phyloP scores from a whole-genome alignment of 1,140 invertebrate genomes.

The Polypedilum pembai region DNA sequence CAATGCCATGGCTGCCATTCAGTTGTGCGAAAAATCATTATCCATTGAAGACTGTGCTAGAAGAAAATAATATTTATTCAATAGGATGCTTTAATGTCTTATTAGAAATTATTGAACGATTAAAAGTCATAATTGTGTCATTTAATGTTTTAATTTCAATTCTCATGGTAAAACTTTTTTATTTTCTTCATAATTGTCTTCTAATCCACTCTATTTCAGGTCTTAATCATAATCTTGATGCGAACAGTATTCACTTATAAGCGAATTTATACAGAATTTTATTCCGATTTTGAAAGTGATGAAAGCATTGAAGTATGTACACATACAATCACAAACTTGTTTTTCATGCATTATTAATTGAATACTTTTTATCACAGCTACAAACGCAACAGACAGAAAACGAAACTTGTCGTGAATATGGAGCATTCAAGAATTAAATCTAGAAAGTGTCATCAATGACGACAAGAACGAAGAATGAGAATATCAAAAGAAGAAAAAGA shows the following conservation, averaged over 20 bases:
- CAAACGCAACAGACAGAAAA: not conserved
- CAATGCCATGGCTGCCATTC: not conserved
- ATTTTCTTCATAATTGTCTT: not conserved
- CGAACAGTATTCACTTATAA: not conserved
- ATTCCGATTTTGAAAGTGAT: not conserved
- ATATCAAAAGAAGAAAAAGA: no score
- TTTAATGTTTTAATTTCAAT: not conserved
- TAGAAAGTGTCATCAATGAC: not conserved
- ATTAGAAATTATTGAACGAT: not conserved
- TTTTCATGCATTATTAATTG: not conserved
- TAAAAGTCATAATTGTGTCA: not conserved
- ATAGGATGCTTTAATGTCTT: not conserved
- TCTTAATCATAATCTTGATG: conserved; percentile 19
- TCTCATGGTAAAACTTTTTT: not conserved
- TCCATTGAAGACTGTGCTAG: not conserved
- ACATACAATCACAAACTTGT: not conserved
- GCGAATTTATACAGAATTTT: conserved; percentile 1
- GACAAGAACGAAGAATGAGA: not conserved
- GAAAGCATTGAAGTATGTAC: not conserved
- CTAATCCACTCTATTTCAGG: not conserved
- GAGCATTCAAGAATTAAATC: not conserved
- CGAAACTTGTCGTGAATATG: not conserved
- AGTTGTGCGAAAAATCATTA: not conserved
- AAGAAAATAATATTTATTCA: not conserved
- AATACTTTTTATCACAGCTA: not conserved